A percentile compares a stretch with the other conserved stretches of the same genome.
phyloP scores from a whole-genome alignment of 2,113 vertebrate species.

The Esox niger region DNA sequence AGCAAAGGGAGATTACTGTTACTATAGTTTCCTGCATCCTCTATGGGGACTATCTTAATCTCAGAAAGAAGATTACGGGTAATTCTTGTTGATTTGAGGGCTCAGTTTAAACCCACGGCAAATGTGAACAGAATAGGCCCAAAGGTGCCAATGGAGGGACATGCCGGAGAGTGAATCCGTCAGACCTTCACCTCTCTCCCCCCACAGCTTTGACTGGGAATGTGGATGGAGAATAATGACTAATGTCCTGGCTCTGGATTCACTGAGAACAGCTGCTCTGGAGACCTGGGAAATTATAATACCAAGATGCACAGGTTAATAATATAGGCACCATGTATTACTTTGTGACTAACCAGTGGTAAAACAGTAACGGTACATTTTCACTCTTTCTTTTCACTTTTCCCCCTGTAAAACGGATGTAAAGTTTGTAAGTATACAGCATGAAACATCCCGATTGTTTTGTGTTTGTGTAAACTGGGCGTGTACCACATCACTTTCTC shows the following conservation, averaged over 20 bases:
- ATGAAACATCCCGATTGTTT: constrained; percentile 10
- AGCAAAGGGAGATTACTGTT: constrained; percentile 79
- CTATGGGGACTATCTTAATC: constrained; percentile 15
- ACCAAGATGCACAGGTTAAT: neutral
- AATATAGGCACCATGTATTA: neutral
- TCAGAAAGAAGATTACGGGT: constrained; percentile 78
- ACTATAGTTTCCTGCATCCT: constrained; percentile 30
- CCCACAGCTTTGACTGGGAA: neutral
- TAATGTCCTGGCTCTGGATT: neutral
- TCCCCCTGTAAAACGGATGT: constrained; percentile 3
- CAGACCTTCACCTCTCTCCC: constrained; percentile 38
- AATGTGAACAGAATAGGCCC: constrained; percentile 88
- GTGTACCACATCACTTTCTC: neutral
- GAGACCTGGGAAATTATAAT: constrained; percentile 14
- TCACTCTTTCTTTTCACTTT: neutral
- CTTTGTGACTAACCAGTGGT: neutral
- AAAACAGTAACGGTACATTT: neutral
- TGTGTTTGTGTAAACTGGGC: neutral
- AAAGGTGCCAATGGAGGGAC: constrained; percentile 83
- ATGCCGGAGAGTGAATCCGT: constrained; percentile 76
- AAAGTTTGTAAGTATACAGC: constrained; percentile 36
- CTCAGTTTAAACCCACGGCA: constrained; percentile 80
- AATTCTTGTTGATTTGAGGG: constrained; percentile 86
- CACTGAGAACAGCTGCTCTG: constrained; percentile 58
- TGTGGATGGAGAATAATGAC: neutral